These are phyloP conservation scores for Epizoanthus ramosus DNA, from an alignment of 92 coral and sea anemone species.

Conservation along the genomic window DNA sequence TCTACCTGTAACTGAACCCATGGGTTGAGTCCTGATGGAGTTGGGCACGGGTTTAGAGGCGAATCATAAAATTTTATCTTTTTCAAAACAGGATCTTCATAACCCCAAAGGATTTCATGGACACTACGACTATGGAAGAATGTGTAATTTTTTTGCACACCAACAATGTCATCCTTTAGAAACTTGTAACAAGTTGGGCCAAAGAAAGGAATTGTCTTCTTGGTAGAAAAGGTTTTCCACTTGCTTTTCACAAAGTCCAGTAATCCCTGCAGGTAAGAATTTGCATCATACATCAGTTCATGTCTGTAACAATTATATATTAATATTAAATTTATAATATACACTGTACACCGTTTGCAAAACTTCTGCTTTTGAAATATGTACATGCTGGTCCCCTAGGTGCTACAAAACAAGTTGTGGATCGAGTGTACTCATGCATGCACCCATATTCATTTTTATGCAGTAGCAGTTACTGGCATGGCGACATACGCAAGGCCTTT, in stretches of 20 bases:
- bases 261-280: slow-evolving; percentile 11
- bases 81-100: slow-evolving; percentile 59
- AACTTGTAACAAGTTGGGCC: slow-evolving; percentile 15
- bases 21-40: slow-evolving; percentile 58
- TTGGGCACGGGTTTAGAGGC: slow-evolving; percentile 48
- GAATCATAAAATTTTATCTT: not conserved
- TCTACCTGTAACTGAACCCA: slow-evolving; percentile 80
- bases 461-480: no score
- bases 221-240: slow-evolving; percentile 15
- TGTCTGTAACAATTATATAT: no score
- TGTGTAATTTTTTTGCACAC: not conserved
- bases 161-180: not conserved
- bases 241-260: slow-evolving; percentile 37
- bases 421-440: no score
- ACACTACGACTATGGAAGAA: slow-evolving; percentile 73
- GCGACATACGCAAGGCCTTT: no score
- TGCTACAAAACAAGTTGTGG: no score
- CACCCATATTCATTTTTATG: no score
- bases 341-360: no score
- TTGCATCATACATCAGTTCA: no score
- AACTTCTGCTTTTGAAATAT: no score
- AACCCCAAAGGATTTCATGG: slow-evolving; percentile 88
- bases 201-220: not conserved
- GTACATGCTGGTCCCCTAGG: no score
- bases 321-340: no score